Evolutionary conservation across 1,140 invertebrate species (phyloP), one percentile per base, ranked within the genome.

Genomic region (Eumaeus atala): DNA sequence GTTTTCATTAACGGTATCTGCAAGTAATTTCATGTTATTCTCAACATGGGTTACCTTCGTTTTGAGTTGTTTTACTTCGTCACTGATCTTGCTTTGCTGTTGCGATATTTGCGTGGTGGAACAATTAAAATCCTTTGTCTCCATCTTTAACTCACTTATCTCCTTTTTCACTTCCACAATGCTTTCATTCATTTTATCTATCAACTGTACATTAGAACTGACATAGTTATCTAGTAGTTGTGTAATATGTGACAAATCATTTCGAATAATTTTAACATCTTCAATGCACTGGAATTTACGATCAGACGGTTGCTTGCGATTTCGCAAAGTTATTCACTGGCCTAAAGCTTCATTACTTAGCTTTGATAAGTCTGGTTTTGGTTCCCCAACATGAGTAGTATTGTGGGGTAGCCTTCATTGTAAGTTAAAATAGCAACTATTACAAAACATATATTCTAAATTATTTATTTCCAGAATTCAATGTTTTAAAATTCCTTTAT

Each of bases 301-400:
- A 6, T 58, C 50, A 6, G 21, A 28, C 2, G 51, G 51, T n/a
- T 58, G 56, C 40, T 58, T 58, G 16, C 55, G 12, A 28, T 61
- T 58, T 7, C 55, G 37, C 2, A 51, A 49, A 16, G 48, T 58
- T 33, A 61, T 48, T 18, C 58, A 48, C 17, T 54, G 10, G 9
- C 51, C 18, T 9, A 40, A 36, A 35, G 33, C 28, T 1, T 38
- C n/a, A 8, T 9, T n/a, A 9, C 21, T 51, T 16, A 61, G 9
- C 28, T 51, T 61, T 9, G 59, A 61, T 33, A 61, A 34, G 21
- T 61, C 59, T 8, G 54, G 54, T 36, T 61, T 54, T 21, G 59
- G 56, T 34, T n/a, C n/a, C n/a, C 54, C 59, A 21, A 21, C 47
- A 8, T 54, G 44, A 14, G 59, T 56, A 3, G 21, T 12, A 16